Conservation (phyloP, 2,888 invertebrate species). For the Lasioglossum figueresi region DNA sequence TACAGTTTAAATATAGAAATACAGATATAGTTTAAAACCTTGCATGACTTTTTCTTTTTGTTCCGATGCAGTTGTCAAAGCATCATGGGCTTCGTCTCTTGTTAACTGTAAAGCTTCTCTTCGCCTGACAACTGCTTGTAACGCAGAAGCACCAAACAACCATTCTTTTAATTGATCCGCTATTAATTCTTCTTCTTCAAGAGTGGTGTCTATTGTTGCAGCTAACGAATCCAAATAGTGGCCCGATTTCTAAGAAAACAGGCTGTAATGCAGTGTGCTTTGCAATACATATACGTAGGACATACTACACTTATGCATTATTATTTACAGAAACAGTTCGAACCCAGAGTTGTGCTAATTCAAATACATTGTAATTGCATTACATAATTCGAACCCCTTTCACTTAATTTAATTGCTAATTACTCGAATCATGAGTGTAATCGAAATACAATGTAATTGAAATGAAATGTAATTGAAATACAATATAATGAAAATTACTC, state of each 20-base stretch:
- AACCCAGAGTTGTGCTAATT: background rate
- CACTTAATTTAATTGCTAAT: too few relatives aligned
- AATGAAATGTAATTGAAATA: too few relatives aligned
- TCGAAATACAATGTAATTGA: too few relatives aligned
- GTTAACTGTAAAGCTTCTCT: constrained; percentile 90
- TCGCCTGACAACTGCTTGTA: constrained; percentile 90
- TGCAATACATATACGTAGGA: constrained; percentile 57
- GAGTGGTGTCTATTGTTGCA: constrained; percentile 89
- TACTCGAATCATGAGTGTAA: too few relatives aligned
- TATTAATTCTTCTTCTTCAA: constrained; percentile 93
- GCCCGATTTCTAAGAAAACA: constrained; percentile 85
- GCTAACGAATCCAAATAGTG: constrained; percentile 90
- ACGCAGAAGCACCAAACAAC: constrained; percentile 90
- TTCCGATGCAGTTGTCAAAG: constrained; percentile 84
- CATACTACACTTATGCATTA: constrained; percentile 17
- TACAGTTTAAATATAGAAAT: too few relatives aligned
- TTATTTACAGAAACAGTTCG: background rate
- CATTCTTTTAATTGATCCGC: constrained; percentile 94
- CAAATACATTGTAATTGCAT: too few relatives aligned
- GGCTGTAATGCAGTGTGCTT: constrained; percentile 68
- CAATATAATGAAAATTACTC: too few relatives aligned
- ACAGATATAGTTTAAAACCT: constrained; percentile 75
- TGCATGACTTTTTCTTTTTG: constrained; percentile 85
- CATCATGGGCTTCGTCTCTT: constrained; percentile 89
- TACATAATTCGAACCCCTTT: too few relatives aligned